Conservation (phyloP, 2,888 invertebrate genomes). For the Luffia ferchaultella region DNA sequence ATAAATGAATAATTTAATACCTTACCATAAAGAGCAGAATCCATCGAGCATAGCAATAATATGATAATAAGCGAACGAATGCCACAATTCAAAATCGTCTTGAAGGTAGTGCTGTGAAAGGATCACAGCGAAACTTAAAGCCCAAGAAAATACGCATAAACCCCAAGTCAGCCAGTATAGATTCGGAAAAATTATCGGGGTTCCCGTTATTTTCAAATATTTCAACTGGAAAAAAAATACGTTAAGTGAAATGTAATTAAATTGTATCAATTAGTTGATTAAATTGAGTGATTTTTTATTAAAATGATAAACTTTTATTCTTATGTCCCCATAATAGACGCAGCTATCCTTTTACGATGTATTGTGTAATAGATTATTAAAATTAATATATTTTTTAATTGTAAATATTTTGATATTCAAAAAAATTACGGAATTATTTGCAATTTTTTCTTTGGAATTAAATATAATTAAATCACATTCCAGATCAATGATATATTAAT, state of each 20-base stretch:
- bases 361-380: too few species aligned
- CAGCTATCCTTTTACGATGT: too few species aligned
- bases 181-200: slow-evolving; percentile 72
- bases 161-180: slow-evolving; percentile 70
- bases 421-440: too few species aligned
- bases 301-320: slow-evolving; percentile 5
- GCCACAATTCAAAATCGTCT: slow-evolving; percentile 76
- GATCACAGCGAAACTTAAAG: slow-evolving; percentile 69
- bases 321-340: too few species aligned
- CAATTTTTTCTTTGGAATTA: too few species aligned
- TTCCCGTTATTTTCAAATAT: slow-evolving; percentile 68
- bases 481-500: too few species aligned
- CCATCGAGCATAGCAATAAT: slow-evolving; percentile 79
- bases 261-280: slow-evolving; percentile 13
- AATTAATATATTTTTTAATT: too few species aligned
- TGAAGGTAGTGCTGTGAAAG: slow-evolving; percentile 75
- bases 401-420: too few species aligned
- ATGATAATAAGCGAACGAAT: slow-evolving; percentile 76
- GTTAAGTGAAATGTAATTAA: slow-evolving; percentile 9
- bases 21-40: slow-evolving; percentile 75
- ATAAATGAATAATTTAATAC: too few species aligned
- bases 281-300: slow-evolving; percentile 10
- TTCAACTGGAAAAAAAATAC: slow-evolving; percentile 45
- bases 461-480: too few species aligned
- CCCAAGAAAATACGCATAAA: slow-evolving; percentile 73